Evolutionary conservation across 2,113 vertebrate genomes (phyloP).

Genomic region (Sander lucioperca): DNA sequence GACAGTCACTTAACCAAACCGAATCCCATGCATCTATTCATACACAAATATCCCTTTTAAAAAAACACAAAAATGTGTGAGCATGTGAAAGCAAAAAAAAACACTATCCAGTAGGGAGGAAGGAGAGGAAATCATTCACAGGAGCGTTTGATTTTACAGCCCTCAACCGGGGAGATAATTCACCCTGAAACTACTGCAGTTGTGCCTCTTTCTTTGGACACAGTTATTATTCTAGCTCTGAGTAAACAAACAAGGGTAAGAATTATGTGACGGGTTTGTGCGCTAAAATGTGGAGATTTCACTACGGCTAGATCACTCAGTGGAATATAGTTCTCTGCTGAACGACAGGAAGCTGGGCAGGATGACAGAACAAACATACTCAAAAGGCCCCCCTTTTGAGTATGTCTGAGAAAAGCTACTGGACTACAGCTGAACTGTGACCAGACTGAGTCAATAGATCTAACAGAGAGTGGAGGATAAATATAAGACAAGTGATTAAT

Average conservation of each 20-base stretch:
- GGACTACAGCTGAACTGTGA: conserved; percentile 74
- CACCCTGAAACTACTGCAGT: conserved; percentile 62
- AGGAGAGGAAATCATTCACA: conserved; percentile 72
- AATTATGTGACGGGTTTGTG: conserved; percentile 71
- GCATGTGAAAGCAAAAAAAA: conserved; percentile 36
- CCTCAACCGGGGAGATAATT: conserved; percentile 63
- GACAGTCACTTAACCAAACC: not conserved
- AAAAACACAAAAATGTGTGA: conserved; percentile 42
- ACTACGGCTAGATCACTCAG: conserved; percentile 65
- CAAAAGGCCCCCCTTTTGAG: not conserved
- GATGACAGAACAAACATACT: conserved; percentile 81
- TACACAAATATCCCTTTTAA: conserved; percentile 23
- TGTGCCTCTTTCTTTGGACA: conserved; percentile 62
- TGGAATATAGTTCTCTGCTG: conserved; percentile 58
- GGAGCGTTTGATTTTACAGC: conserved; percentile 74
- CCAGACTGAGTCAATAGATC: conserved; percentile 58
- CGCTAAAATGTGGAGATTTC: conserved; percentile 58
- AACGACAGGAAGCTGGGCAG: conserved; percentile 62
- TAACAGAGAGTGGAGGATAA: conserved; percentile 16
- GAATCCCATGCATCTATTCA: conserved; percentile 36
- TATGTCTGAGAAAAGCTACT: conserved; percentile 67
- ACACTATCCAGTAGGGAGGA: conserved; percentile 38
- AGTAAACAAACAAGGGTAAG: conserved; percentile 73
- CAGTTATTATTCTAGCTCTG: conserved; percentile 70
- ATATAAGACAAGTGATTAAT: conserved; percentile 18